Evolutionary conservation across 2,888 invertebrate genomes (phyloP).

Genomic region (Cepaea hortensis): DNA sequence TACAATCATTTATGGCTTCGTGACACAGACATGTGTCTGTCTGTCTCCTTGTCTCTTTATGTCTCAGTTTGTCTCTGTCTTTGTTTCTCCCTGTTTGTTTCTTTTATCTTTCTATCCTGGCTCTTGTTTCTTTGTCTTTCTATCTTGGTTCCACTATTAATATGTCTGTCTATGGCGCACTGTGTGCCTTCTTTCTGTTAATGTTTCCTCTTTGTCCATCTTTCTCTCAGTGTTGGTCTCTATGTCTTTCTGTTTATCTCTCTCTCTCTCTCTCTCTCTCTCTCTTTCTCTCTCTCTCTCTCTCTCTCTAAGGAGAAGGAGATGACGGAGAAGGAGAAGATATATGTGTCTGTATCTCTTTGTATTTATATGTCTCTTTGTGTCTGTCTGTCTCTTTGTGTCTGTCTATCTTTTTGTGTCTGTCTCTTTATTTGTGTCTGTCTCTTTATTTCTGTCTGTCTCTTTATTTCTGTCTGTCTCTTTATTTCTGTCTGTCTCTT

Average conservation of each 20-base stretch:
- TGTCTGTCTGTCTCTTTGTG: not conserved
- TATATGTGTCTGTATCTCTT: not conserved
- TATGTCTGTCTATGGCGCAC: not conserved
- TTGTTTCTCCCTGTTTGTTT: conserved; percentile 1
- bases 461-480: not conserved
- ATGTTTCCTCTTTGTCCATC: conserved; percentile 8
- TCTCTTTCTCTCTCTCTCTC: not conserved
- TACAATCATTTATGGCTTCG: no score
- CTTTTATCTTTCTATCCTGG: not conserved
- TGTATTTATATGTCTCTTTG: not conserved
- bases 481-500: no score
- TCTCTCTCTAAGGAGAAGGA: not conserved
- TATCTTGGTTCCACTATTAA: no score
- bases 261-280: not conserved
- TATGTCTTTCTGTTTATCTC: conserved; percentile 1
- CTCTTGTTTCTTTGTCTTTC: not conserved
- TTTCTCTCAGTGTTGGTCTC: not conserved
- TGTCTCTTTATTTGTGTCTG: not conserved
- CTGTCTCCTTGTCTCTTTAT: conserved; percentile 17
- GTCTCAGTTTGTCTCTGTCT: conserved; percentile 31
- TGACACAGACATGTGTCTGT: not conserved
- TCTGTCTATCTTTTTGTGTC: not conserved
- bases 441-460: not conserved
- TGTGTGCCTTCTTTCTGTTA: conserved; percentile 1
- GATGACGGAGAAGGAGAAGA: no score